Evolutionary conservation across 2,888 invertebrate species (phyloP).

Genomic region (Terebella lapidaria): DNA sequence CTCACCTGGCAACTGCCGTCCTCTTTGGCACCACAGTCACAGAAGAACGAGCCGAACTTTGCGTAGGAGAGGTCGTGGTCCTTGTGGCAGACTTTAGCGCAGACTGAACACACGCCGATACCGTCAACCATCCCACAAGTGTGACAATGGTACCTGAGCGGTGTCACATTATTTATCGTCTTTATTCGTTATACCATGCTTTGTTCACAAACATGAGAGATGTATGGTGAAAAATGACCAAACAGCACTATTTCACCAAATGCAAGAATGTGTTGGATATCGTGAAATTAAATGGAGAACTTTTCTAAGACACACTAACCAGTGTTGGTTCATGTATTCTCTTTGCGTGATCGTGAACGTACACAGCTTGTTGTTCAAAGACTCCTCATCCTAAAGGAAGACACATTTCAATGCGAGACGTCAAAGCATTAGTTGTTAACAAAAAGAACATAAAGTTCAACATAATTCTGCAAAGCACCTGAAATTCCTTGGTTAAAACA

Average conservation of each 20-base stretch:
- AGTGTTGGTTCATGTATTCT: constrained; percentile 88
- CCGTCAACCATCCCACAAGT: constrained; percentile 98
- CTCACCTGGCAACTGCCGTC: constrained; percentile 48
- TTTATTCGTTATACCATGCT: too few species aligned
- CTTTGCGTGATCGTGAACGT: constrained; percentile 95
- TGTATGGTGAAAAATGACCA: too few species aligned
- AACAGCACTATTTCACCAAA: too few species aligned
- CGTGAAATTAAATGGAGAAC: too few species aligned
- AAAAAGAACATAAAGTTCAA: too few species aligned
- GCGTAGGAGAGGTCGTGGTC: constrained; percentile 94
- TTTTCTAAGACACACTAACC: constrained; percentile 51
- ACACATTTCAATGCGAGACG: too few species aligned
- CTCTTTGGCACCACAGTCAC: constrained; percentile 96
- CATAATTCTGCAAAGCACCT: too few species aligned
- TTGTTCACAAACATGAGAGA: too few species aligned
- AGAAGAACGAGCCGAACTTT: constrained; percentile 98
- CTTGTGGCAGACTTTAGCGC: constrained; percentile 93
- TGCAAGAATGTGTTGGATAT: too few species aligned
- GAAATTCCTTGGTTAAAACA: too few species aligned
- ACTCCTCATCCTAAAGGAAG: constrained; percentile 75
- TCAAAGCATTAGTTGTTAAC: too few species aligned
- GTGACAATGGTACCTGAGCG: constrained; percentile 89
- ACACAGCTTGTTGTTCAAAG: constrained; percentile 78
- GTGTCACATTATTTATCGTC: too few species aligned
- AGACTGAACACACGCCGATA: constrained; percentile 95